Percentiles rank a stretch among this genome's conserved stretches.
Conservation (phyloP, 2,888 invertebrate genomes). For the Cosmopolites sordidus region DNA sequence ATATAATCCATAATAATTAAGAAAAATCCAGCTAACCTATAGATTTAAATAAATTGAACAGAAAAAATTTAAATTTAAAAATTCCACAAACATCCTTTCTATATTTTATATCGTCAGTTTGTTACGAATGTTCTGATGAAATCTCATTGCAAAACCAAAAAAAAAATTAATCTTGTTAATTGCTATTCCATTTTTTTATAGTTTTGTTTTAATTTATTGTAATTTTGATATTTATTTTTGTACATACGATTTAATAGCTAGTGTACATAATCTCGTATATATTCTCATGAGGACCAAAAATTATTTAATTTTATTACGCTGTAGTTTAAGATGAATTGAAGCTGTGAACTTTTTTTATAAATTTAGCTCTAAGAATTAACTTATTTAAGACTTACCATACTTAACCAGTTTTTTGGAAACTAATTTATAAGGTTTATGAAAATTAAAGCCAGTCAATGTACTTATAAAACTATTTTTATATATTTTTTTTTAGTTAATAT, state of each 20-base stretch:
- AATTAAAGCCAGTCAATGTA: neutral
- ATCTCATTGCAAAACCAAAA: too few species aligned
- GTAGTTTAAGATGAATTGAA: neutral
- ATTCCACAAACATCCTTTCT: too few species aligned
- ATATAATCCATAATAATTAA: too few species aligned
- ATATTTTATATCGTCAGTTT: too few species aligned
- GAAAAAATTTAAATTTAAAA: too few species aligned
- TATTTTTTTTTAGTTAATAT: too few species aligned
- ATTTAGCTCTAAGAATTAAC: neutral
- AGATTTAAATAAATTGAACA: too few species aligned
- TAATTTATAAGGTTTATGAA: neutral
- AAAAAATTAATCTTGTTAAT: too few species aligned
- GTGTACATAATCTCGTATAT: neutral
- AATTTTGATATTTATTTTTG: neutral
- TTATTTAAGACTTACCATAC: neutral
- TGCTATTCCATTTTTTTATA: neutral
- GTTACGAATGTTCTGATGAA: too few species aligned
- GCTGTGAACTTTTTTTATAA: neutral
- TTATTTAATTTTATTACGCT: neutral
- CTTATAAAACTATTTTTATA: neutral
- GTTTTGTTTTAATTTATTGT: constrained; percentile 1
- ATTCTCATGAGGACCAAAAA: neutral
- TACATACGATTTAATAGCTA: neutral
- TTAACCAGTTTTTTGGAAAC: too few species aligned
- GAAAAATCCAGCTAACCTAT: too few species aligned